Evolutionary conservation across 2,113 vertebrate genomes (phyloP).

Genomic region (cat (Felis catus)): DNA sequence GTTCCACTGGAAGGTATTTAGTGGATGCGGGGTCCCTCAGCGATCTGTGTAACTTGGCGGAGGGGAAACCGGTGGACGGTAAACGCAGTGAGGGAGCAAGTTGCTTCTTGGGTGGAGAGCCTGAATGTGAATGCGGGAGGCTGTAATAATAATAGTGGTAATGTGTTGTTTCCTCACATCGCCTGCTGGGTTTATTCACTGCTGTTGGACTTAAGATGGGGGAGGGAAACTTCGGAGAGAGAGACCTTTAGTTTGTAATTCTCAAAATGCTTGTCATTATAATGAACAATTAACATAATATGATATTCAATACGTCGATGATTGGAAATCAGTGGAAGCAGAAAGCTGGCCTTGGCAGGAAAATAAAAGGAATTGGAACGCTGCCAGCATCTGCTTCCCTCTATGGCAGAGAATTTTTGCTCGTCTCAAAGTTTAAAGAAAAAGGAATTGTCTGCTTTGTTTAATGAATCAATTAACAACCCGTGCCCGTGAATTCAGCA

Average conservation of each 20-base stretch:
- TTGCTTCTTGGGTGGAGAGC: slow-evolving; percentile 43
- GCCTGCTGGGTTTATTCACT: not conserved
- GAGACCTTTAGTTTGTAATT: slow-evolving; percentile 45
- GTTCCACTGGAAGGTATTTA: slow-evolving; percentile 31
- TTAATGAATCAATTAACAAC: slow-evolving; percentile 61
- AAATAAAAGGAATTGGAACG: slow-evolving; percentile 53
- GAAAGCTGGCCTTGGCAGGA: slow-evolving; percentile 6
- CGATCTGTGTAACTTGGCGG: slow-evolving; percentile 61
- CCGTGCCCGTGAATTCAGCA: not conserved
- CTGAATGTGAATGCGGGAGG: slow-evolving; percentile 25
- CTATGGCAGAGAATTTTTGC: slow-evolving; percentile 49
- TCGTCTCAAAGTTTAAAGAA: slow-evolving; percentile 73
- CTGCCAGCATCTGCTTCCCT: not conserved
- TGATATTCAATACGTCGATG: not conserved
- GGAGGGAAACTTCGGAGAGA: not conserved
- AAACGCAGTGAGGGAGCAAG: slow-evolving; percentile 46
- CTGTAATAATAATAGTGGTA: not conserved
- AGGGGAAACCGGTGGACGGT: slow-evolving; percentile 42
- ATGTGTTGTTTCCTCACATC: slow-evolving; percentile 21
- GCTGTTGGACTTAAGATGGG: slow-evolving; percentile 23
- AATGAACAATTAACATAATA: slow-evolving; percentile 5
- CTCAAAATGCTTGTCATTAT: slow-evolving; percentile 21
- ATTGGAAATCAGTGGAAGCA: slow-evolving; percentile 49
- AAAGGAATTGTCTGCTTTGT: slow-evolving; percentile 63
- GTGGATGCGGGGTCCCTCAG: slow-evolving; percentile 6